phyloP scores from a whole-genome alignment of 2,888 invertebrate genomes.

The Andrena hattorfiana region DNA sequence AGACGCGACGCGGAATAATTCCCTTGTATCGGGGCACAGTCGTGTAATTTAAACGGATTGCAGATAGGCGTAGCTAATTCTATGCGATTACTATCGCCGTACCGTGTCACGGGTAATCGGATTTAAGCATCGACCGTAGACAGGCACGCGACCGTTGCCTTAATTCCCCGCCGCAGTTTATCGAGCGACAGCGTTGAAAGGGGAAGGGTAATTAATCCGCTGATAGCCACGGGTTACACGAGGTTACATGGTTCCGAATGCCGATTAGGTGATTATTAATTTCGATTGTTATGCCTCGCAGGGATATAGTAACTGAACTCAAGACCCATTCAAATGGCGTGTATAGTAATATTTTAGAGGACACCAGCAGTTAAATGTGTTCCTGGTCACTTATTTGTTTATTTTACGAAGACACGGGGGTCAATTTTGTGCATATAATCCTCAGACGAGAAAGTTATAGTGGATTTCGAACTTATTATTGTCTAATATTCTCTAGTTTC shows the following conservation, averaged over 20 bases:
- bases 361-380: no score
- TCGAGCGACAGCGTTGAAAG: slow-evolving; percentile 24
- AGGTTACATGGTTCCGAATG: background rate
- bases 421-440: no score
- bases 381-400: no score
- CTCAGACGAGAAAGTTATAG: no score
- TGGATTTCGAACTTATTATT: no score
- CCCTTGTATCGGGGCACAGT: slow-evolving; percentile 12
- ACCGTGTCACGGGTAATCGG: slow-evolving; percentile 50
- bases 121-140: slow-evolving; percentile 45
- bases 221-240: slow-evolving; percentile 18
- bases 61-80: slow-evolving; percentile 51
- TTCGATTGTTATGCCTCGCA: no score
- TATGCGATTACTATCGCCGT: slow-evolving; percentile 51
- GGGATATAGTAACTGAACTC: no score
- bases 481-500: no score
- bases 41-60: slow-evolving; percentile 42
- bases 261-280: background rate
- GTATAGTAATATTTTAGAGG: no score
- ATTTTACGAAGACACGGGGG: no score
- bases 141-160: slow-evolving; percentile 16
- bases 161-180: slow-evolving; percentile 40
- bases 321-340: no score
- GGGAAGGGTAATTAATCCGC: slow-evolving; percentile 40
- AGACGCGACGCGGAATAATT: slow-evolving; percentile 10